These are phyloP conservation scores for zebrafish (Danio rerio) DNA, from an alignment of 2,113 vertebrate genomes.

Conservation along the genomic window DNA sequence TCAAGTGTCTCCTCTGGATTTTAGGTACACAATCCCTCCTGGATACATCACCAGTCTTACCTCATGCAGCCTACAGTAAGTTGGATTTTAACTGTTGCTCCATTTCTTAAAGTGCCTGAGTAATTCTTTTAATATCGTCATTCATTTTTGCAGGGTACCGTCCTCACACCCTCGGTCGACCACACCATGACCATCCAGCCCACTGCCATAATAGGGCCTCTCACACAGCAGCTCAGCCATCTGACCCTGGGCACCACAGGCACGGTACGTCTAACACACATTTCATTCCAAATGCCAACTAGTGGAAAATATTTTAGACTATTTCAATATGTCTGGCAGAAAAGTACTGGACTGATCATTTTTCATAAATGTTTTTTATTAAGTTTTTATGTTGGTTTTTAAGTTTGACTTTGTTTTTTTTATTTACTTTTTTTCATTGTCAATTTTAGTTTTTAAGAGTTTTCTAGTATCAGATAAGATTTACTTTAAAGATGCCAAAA, in stretches of 20 bases:
- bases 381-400: too few species aligned
- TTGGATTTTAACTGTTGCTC: conserved; percentile 7
- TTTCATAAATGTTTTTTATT: too few species aligned
- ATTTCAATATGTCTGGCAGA: too few species aligned
- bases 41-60: conserved; percentile 92
- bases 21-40: conserved; percentile 87
- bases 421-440: too few species aligned
- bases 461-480: too few species aligned
- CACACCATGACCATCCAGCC: conserved; percentile 89
- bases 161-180: conserved; percentile 87
- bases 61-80: conserved; percentile 93
- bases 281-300: background rate
- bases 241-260: conserved; percentile 85
- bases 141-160: conserved; percentile 77
- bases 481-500: too few species aligned
- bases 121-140: too few species aligned
- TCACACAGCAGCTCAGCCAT: conserved; percentile 89
- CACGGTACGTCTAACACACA: conserved; percentile 75
- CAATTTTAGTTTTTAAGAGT: too few species aligned
- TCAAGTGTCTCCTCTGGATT: background rate
- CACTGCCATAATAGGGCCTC: conserved; percentile 86
- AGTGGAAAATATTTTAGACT: background rate
- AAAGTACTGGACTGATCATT: too few species aligned
- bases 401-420: too few species aligned
- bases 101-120: background rate